A percentile compares a stretch with the other conserved stretches of the same genome.
These are phyloP conservation scores for Chrysocyon brachyurus DNA, from an alignment of 2,797 vertebrate species.

Conservation along the genomic window DNA sequence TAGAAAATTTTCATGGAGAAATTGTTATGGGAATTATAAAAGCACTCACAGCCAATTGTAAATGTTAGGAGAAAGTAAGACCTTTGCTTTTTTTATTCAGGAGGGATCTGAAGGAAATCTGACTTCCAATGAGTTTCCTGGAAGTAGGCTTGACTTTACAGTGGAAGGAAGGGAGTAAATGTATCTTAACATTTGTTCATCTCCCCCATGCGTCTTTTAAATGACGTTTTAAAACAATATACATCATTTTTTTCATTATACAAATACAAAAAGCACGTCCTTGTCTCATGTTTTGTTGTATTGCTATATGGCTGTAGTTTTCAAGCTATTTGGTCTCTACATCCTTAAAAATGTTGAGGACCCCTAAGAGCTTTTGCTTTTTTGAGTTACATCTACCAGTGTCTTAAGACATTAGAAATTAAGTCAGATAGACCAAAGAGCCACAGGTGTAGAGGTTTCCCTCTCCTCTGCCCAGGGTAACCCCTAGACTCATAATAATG, in stretches of 20 bases:
- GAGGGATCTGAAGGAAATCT: neutral
- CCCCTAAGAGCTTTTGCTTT: neutral
- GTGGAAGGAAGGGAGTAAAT: neutral
- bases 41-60: neutral
- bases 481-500: too few species aligned
- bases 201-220: neutral
- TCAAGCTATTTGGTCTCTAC: neutral
- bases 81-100: neutral
- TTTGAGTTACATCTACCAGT: neutral
- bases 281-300: neutral
- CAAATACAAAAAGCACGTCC: neutral
- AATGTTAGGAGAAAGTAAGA: neutral
- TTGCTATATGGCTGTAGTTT: neutral
- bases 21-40: neutral
- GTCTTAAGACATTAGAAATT: neutral
- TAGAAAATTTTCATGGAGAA: neutral
- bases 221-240: neutral
- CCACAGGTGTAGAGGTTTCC: too few species aligned
- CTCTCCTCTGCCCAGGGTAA: too few species aligned
- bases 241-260: neutral
- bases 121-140: neutral
- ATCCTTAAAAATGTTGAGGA: neutral
- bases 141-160: neutral
- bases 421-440: neutral
- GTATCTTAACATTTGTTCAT: neutral